Percentiles rank a stretch among this genome's conserved stretches.
These are phyloP conservation scores for Sebastes dallii DNA, from an alignment of 2,797 vertebrate species.

Conservation along the genomic window DNA sequence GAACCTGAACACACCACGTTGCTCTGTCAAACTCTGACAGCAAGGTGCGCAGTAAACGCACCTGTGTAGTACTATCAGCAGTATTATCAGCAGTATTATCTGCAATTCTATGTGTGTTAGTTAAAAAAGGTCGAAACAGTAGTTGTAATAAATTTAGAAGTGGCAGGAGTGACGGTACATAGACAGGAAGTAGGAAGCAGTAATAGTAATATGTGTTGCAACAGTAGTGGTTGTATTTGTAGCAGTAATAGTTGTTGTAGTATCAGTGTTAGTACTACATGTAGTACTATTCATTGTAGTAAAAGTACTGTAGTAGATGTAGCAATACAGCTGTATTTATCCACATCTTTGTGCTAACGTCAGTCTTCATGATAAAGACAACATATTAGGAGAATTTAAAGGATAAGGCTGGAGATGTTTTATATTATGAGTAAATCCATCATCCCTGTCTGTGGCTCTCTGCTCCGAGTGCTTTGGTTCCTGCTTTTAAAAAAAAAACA, in stretches of 20 bases:
- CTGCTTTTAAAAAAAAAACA: no score
- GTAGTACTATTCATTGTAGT: not conserved
- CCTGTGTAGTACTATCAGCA: not conserved
- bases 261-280: not conserved
- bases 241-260: not conserved
- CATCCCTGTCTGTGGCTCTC: not conserved
- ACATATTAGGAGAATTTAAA: not conserved
- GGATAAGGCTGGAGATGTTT: not conserved
- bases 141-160: not conserved
- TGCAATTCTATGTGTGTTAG: no score
- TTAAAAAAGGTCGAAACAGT: not conserved
- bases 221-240: not conserved
- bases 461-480: no score
- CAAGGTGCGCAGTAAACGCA: not conserved
- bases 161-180: not conserved
- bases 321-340: not conserved
- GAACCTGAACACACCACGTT: conserved; percentile 4
- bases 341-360: not conserved
- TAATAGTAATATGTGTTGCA: no score
- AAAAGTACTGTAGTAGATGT: not conserved
- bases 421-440: not conserved
- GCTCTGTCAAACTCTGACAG: not conserved
- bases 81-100: not conserved
- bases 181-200: not conserved
- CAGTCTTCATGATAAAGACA: not conserved